These are phyloP conservation scores for Telenomus remus DNA, from an alignment of 1,140 invertebrate species.

Conservation along the genomic window DNA sequence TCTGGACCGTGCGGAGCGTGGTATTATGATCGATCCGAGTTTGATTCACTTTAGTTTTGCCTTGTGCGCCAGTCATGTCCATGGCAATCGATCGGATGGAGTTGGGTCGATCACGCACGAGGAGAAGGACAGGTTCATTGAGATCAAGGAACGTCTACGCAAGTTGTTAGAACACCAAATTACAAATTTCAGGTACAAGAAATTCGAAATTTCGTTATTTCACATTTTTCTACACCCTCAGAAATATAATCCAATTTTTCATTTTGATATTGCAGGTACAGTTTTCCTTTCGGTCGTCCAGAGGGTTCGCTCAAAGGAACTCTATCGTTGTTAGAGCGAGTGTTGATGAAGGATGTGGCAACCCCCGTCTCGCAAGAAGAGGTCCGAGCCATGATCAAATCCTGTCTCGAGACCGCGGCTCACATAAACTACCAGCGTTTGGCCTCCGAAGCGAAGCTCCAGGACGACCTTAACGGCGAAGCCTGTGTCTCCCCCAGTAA, in stretches of 20 bases:
- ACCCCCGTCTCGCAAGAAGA: slow-evolving; percentile 98
- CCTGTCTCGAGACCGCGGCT: slow-evolving; percentile 97
- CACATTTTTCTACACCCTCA: too few relatives aligned
- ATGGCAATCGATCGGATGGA: slow-evolving; percentile 96
- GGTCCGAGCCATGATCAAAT: slow-evolving; percentile 95
- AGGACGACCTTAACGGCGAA: slow-evolving; percentile 91
- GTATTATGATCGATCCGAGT: slow-evolving; percentile 97
- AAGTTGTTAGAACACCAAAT: slow-evolving; percentile 98
- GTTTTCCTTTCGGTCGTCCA: slow-evolving; percentile 98
- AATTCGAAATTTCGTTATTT: too few relatives aligned
- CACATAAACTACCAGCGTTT: slow-evolving; percentile 97
- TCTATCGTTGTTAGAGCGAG: slow-evolving; percentile 94
- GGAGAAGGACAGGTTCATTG: slow-evolving; percentile 98
- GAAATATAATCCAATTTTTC: too few relatives aligned
- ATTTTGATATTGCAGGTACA: slow-evolving; percentile 81
- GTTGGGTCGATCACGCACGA: slow-evolving; percentile 98
- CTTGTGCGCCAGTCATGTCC: slow-evolving; percentile 98
- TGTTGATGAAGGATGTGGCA: slow-evolving; percentile 99
- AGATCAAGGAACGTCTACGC: slow-evolving; percentile 95
- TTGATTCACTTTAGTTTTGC: slow-evolving; percentile 99
- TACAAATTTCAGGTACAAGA: slow-evolving; percentile 93
- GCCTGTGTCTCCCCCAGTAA: slow-evolving; percentile 87
- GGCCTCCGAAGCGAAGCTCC: slow-evolving; percentile 97
- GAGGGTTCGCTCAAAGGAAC: slow-evolving; percentile 98
- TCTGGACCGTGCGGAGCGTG: slow-evolving; percentile 95